Evolutionary conservation across 1,140 invertebrate genomes (phyloP), one percentile per base, ranked within the genome.

Genomic region (Harlomillsia oculata): DNA sequence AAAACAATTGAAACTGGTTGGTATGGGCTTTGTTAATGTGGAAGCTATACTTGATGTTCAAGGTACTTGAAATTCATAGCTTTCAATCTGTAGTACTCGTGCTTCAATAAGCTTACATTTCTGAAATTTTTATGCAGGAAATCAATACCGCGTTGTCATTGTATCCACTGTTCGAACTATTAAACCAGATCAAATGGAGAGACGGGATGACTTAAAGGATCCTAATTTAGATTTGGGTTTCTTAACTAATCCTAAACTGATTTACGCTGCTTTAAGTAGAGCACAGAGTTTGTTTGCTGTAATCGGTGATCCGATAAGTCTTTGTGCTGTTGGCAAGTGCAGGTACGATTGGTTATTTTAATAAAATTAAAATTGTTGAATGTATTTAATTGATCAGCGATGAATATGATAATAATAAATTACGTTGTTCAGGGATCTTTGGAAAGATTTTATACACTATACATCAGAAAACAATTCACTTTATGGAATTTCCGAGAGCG

Each of bases 1-100:
- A 50, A 78, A 77, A 16, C 86, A 89, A 68, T 67, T 92, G n/a
- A 74, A 87, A 34, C 85, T 85, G 67, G 72, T 78, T 4, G 74
- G 81, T 39, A 77, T 90, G 67, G 78, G 77, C 50, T 82, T 83
- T 39, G 82, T 92, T 29, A 85, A 83, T 11, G 89, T 91, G 1
- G 88, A 91, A 69, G 73, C 87, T 58, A 86, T 91, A 11, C 72
- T 87, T 0, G 91, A 92, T 72, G 85, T 90, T 1, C 88, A 92
- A 74, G 87, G 87, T 69, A 63, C 14, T 8, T 45, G 9, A 44
- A 29, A 20, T 48, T 9, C n/a, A 25, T 16, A 14, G 21, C 4
- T 26, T 45, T 29, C 5, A 3, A 13, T 25, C 26, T 21, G 11
- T 21, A 21, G 9, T 30, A 41, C 39, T 41, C 20, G 11, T 18